A percentile compares a stretch with the other conserved stretches of the same genome.
phyloP scores from a whole-genome alignment of 64 coral and sea anemone species.

The Pocillopora damicornis region DNA sequence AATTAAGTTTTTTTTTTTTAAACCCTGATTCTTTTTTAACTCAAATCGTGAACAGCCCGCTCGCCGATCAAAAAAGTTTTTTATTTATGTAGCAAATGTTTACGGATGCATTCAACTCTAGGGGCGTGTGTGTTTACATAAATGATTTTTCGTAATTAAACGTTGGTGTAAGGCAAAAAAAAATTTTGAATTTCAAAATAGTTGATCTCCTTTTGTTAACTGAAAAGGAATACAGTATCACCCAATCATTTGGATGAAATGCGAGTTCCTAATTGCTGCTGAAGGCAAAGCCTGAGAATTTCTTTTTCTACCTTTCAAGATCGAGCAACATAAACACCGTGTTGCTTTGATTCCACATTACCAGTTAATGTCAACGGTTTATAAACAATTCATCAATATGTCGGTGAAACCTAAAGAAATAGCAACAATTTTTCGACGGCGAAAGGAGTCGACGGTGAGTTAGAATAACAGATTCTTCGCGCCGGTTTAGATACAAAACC shows the following conservation, averaged over 20 bases:
- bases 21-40: not conserved
- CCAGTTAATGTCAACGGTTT: too few relatives aligned
- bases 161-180: not conserved
- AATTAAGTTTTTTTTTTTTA: not conserved
- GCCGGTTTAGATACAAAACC: not conserved
- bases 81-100: not conserved
- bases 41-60: too few relatives aligned
- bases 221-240: not conserved
- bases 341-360: not conserved
- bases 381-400: not conserved
- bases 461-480: not conserved
- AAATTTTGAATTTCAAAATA: constrained; percentile 36
- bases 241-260: not conserved
- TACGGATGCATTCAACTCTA: not conserved
- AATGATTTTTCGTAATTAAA: not conserved
- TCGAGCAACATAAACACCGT: not conserved
- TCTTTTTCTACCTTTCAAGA: not conserved
- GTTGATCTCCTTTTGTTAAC: not conserved
- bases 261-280: not conserved
- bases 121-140: not conserved
- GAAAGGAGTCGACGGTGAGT: not conserved
- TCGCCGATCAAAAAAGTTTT: too few relatives aligned
- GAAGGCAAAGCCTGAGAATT: not conserved
- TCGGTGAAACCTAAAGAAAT: not conserved
- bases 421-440: not conserved